These are phyloP conservation scores for Cichlasoma orientale DNA, from an alignment of 2,797 vertebrate genomes.

Conservation along the genomic window DNA sequence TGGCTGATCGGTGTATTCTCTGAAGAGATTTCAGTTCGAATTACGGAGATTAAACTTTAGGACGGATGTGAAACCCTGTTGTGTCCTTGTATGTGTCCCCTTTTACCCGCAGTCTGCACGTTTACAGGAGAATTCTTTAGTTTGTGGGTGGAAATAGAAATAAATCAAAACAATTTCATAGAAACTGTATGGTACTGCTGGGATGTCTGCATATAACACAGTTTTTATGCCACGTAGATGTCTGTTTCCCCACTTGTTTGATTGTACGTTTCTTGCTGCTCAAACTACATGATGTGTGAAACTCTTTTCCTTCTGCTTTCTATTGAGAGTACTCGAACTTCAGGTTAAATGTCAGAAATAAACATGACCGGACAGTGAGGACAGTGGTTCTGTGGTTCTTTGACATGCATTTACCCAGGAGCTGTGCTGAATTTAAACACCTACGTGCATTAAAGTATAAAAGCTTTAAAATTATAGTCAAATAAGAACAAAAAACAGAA, in stretches of 20 bases:
- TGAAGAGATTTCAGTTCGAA: slow-evolving; percentile 54
- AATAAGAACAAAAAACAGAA: neutral
- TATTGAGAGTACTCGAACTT: slow-evolving; percentile 23
- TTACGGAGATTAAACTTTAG: slow-evolving; percentile 37
- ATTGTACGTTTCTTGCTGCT: slow-evolving; percentile 68
- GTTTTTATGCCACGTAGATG: neutral
- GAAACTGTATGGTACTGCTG: slow-evolving; percentile 56
- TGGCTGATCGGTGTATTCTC: neutral
- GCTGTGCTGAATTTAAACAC: neutral
- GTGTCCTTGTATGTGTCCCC: slow-evolving; percentile 5
- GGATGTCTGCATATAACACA: slow-evolving; percentile 34
- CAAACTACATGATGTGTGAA: slow-evolving; percentile 55
- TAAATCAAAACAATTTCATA: slow-evolving; percentile 30
- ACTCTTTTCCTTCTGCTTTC: slow-evolving; percentile 56
- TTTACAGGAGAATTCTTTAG: slow-evolving; percentile 54
- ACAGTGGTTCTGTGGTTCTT: neutral
- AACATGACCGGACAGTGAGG: slow-evolving; percentile 35
- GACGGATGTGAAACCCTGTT: slow-evolving; percentile 5
- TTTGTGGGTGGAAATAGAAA: slow-evolving; percentile 46
- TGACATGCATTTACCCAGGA: neutral
- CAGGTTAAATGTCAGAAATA: slow-evolving; percentile 58
- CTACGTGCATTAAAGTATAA: neutral
- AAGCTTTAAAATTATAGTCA: neutral
- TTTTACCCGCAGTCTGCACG: slow-evolving; percentile 46
- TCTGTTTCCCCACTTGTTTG: slow-evolving; percentile 49